Conservation (phyloP, 2,113 vertebrate genomes). For the Pachypanchax playfairii region DNA sequence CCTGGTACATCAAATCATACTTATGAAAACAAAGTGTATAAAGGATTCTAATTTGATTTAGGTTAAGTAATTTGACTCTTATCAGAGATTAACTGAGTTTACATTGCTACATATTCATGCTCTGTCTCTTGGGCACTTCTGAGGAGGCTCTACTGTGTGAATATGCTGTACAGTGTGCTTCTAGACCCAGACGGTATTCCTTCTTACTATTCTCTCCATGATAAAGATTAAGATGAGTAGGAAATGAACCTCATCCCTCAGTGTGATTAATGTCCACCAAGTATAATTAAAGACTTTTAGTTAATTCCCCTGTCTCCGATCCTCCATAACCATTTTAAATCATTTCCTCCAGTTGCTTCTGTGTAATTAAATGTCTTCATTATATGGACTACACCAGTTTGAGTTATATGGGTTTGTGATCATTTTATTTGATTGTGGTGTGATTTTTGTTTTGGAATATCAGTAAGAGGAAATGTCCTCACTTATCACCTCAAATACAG, state of each 20-base stretch:
- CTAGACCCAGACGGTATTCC: constrained; percentile 33
- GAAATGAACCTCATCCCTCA: constrained; percentile 79
- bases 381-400: constrained; percentile 37
- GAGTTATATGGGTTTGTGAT: constrained; percentile 17
- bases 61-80: neutral
- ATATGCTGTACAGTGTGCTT: constrained; percentile 14
- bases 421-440: too few species aligned
- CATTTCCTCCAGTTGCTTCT: constrained; percentile 66
- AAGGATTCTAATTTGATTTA: neutral
- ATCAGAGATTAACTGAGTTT: neutral
- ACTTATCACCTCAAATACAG: too few species aligned
- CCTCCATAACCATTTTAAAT: constrained; percentile 76
- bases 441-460: too few species aligned
- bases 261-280: constrained; percentile 78
- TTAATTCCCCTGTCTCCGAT: constrained; percentile 79
- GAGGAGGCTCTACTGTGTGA: neutral
- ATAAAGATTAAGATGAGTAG: constrained; percentile 79
- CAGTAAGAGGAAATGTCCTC: too few species aligned
- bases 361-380: constrained; percentile 72
- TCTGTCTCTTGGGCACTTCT: constrained; percentile 10
- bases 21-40: neutral
- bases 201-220: constrained; percentile 46
- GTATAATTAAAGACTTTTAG: constrained; percentile 82
- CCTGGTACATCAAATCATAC: too few species aligned
- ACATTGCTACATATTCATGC: neutral